Evolutionary conservation across 2,113 vertebrate species (phyloP).

Genomic region (Naja naja): DNA sequence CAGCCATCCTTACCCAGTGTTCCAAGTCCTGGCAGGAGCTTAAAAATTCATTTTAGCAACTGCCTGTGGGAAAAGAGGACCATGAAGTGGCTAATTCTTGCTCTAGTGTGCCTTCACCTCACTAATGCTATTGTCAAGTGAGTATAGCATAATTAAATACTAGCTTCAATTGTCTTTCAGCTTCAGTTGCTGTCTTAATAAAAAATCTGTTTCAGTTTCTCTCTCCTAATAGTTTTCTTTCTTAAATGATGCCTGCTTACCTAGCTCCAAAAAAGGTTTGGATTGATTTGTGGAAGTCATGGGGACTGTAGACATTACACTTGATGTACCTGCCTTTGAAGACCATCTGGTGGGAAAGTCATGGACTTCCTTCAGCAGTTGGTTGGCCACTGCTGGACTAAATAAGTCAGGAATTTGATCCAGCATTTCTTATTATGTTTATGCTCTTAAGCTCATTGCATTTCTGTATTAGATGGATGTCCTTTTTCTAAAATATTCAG

Average conservation of each 20-base stretch:
- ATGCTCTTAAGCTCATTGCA: neutral
- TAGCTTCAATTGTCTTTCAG: too few relatives aligned
- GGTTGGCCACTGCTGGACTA: neutral
- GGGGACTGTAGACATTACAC: neutral
- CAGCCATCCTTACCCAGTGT: neutral
- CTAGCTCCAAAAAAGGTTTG: neutral
- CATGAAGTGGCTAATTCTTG: slow-evolving; percentile 31
- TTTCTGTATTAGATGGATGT: neutral
- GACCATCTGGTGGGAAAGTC: neutral
- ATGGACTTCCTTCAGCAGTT: neutral
- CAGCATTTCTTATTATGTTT: neutral
- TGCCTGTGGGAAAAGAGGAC: neutral
- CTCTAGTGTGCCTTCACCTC: slow-evolving; percentile 43
- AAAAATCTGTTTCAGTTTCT: neutral
- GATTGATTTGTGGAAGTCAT: neutral
- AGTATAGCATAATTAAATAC: neutral
- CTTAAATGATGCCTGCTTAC: neutral
- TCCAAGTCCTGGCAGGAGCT: neutral
- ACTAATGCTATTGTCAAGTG: slow-evolving; percentile 33
- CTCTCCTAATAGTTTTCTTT: neutral
- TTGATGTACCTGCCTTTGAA: neutral
- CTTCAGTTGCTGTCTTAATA: neutral
- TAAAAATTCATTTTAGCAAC: neutral
- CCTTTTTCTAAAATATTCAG: neutral
- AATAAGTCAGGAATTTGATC: neutral